Percentiles rank a stretch among this genome's conserved stretches.
phyloP scores from a whole-genome alignment of 2,113 vertebrate genomes.

The Psephotus haematonotus region DNA sequence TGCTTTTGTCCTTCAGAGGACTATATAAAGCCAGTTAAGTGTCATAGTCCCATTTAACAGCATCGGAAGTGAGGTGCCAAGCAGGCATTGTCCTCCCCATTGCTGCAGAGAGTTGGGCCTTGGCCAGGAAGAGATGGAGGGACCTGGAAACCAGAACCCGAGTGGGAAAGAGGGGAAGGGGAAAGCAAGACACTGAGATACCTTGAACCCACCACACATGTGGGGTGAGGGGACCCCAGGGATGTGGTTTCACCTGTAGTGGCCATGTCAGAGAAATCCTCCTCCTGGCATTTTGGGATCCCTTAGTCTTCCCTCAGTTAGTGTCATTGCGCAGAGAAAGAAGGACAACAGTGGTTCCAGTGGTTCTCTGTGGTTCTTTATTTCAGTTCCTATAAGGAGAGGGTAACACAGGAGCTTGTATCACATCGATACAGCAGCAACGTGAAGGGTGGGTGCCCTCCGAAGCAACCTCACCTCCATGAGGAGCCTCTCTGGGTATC shows the following conservation, averaged over 20 bases:
- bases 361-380: neutral
- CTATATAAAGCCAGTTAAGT: neutral
- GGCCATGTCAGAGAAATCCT: neutral
- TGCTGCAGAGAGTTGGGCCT: neutral
- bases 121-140: neutral
- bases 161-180: neutral
- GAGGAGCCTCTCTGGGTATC: fast-evolving
- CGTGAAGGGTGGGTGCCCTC: neutral
- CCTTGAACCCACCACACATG: neutral
- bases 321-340: neutral
- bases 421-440: neutral
- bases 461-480: neutral
- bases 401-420: neutral
- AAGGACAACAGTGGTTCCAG: neutral
- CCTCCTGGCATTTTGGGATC: neutral
- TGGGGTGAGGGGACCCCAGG: neutral
- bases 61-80: neutral
- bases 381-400: neutral
- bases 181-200: neutral
- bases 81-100: neutral
- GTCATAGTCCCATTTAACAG: neutral
- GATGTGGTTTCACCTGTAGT: neutral
- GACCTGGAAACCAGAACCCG: neutral
- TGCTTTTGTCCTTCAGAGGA: neutral
- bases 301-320: neutral